A percentile compares a stretch with the other conserved stretches of the same genome.
Conservation (phyloP, 2,888 invertebrate species). For the Agelastica alni region DNA sequence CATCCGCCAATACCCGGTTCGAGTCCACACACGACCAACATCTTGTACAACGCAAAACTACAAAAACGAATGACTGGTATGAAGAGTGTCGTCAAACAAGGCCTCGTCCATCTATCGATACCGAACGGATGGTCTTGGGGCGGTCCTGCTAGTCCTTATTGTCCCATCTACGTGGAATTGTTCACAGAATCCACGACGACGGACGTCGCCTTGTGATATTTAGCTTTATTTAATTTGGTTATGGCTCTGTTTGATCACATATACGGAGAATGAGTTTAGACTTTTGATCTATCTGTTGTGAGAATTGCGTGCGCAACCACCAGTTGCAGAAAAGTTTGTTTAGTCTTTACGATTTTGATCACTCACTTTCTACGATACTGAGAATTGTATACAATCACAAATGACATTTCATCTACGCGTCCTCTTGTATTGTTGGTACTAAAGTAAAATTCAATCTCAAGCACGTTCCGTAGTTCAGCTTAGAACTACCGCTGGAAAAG, state of each 20-base stretch:
- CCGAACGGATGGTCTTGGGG: conserved; percentile 86
- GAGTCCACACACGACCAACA: conserved; percentile 39
- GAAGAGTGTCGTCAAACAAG: conserved; percentile 69
- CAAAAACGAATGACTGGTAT: conserved; percentile 58
- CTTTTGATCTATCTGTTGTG: too few relatives aligned
- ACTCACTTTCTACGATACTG: too few relatives aligned
- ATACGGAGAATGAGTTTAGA: too few relatives aligned
- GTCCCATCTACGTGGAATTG: conserved; percentile 78
- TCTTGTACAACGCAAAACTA: conserved; percentile 41
- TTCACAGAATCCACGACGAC: conserved; percentile 48
- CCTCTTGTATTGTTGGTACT: too few relatives aligned
- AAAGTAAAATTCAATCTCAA: too few relatives aligned
- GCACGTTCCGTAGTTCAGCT: too few relatives aligned
- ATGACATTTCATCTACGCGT: too few relatives aligned
- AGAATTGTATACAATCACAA: too few relatives aligned
- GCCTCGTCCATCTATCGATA: conserved; percentile 76
- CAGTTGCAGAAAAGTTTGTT: too few relatives aligned
- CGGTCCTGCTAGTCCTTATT: conserved; percentile 74
- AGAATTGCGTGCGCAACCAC: too few relatives aligned
- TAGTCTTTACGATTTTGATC: too few relatives aligned
- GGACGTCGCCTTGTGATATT: conserved; percentile 50
- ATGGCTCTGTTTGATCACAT: conserved; percentile 37
- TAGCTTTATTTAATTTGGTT: conserved; percentile 40
- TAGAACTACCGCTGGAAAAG: too few relatives aligned
- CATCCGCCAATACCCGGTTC: conserved; percentile 23